Base-by-base conservation (phyloP, 2,888 invertebrate genomes). In the Mythimna ferrago region DNA sequence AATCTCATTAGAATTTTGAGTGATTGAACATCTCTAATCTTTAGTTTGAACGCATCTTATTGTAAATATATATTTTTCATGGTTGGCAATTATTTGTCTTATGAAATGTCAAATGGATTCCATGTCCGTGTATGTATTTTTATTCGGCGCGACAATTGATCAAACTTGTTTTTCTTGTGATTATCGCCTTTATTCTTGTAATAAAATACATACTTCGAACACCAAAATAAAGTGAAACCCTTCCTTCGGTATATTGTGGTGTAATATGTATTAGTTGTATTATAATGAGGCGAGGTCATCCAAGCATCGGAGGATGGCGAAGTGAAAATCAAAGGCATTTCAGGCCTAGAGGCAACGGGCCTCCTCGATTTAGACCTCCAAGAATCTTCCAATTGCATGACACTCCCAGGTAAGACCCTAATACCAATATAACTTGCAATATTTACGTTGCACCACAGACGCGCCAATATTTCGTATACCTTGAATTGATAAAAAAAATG, bases 211-310 rank as follows among this genome's bases (percentile, higher is more conserved):
- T 66, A 56, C n/a, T 57, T 70, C 63, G 0, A 78, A 70, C 44
- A 63, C 32, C 6, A 66, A 75, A 74, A 70, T 75, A 61, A 76
- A 71, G 71, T 76, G 74, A 64, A 74, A 54, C 62, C 35, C 14
- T 58, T 48, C 11, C 66, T 51, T 66, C 0, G 7, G 35, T 76
- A 54, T 73, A 41, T 70, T 73, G 66, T 65, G 66, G 41, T 41
- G 53, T 85, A 92, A 83, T 89, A 93, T 94, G 94, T 86, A 88
- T 76, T 92, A 91, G 90, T 84, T 81, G 82, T 89, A 81, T 78
- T 89, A 94, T 87, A 86, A 96, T 96, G 96, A 93, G 96, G 86
- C 95, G 96, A 94, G 95, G 96, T 95, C 96, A 95, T 88, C 86
- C 92, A 84, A 91, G 92, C 85, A 90, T 91, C 83, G 92, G 94